Evolutionary conservation across 1,140 invertebrate species (phyloP).

Genomic region (Neomicropteryx cornuta): DNA sequence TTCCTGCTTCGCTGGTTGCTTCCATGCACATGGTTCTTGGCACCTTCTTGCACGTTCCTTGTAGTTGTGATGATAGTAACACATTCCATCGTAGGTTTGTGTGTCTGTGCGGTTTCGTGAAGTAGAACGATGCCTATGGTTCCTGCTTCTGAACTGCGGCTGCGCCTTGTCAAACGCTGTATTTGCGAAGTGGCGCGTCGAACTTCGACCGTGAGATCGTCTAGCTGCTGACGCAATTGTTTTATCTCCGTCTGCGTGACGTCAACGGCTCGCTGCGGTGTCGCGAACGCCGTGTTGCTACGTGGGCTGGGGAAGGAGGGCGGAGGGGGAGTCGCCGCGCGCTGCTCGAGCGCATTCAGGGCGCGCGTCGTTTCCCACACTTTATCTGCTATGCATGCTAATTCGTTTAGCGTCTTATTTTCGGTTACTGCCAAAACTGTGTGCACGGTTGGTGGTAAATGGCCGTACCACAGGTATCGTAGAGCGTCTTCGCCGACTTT

Average conservation of each 20-base stretch:
- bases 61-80: not conserved
- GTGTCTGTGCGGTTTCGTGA: not conserved
- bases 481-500: not conserved
- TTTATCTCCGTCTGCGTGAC: too few species aligned
- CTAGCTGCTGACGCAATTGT: not conserved
- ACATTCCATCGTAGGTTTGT: not conserved
- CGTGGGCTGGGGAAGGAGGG: not conserved
- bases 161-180: not conserved
- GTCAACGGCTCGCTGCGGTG: not conserved
- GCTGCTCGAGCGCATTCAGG: not conserved
- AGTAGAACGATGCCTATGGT: not conserved
- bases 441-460: not conserved
- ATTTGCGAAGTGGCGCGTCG: not conserved
- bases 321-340: not conserved
- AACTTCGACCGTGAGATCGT: too few species aligned
- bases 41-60: not conserved
- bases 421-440: not conserved
- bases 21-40: not conserved
- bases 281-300: not conserved
- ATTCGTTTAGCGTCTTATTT: not conserved
- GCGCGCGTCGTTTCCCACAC: not conserved
- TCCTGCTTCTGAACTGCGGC: not conserved
- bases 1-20: slow-evolving; percentile 7
- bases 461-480: not conserved
- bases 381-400: not conserved